phyloP scores from a whole-genome alignment of 2,797 vertebrate genomes.

The Peromyscus nudipes region DNA sequence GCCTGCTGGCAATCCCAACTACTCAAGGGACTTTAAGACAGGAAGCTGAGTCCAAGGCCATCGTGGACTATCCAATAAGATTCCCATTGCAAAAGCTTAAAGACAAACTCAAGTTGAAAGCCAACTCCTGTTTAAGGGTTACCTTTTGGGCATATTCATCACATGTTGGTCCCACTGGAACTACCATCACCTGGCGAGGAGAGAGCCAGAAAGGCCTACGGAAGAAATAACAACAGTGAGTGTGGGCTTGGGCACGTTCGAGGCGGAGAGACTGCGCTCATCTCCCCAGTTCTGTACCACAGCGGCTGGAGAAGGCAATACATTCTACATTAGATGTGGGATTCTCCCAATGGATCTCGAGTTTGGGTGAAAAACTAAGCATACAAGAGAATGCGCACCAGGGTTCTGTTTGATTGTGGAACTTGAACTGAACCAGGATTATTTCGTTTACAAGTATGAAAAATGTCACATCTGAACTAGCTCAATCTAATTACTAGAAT shows the following conservation, averaged over 20 bases:
- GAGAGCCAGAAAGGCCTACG: constrained; percentile 98
- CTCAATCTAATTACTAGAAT: constrained; percentile 3
- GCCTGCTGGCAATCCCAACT: neutral
- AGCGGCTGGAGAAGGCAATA: neutral
- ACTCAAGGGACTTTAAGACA: neutral
- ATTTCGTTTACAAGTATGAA: neutral
- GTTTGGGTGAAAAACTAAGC: neutral
- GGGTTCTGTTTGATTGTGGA: neutral
- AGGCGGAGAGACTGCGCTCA: neutral
- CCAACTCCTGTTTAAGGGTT: neutral
- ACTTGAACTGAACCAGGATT: constrained; percentile 22
- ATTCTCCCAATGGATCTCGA: neutral
- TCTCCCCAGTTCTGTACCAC: rapidly evolving
- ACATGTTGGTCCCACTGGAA: constrained; percentile 96
- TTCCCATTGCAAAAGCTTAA: neutral
- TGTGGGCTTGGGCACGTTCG: neutral
- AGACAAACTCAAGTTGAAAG: neutral
- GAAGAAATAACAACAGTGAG: constrained; percentile 71
- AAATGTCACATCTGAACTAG: neutral
- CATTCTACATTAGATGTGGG: neutral
- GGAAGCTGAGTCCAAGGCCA: neutral
- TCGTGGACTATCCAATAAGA: neutral
- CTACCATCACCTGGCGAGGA: constrained; percentile 97
- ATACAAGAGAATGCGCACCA: neutral
- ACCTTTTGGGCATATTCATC: constrained; percentile 98